Evolutionary conservation across 2,113 vertebrate genomes (phyloP).

Genomic region (Brienomyrus longianalis): DNA sequence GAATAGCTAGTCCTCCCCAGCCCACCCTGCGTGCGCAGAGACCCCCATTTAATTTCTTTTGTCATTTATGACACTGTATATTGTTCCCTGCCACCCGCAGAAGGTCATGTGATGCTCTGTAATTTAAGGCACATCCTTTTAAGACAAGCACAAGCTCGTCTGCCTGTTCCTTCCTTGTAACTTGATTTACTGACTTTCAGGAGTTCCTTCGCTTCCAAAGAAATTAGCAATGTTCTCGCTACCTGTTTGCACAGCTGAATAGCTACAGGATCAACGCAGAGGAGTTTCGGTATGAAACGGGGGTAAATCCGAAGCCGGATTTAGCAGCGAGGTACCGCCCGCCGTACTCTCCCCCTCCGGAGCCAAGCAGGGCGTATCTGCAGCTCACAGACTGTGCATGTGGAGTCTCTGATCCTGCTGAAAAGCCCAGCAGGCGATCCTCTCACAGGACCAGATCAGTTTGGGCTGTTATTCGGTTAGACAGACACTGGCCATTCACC

Average conservation of each 20-base stretch:
- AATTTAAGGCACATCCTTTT: background rate
- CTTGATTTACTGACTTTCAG: background rate
- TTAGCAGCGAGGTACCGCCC: background rate
- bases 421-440: background rate
- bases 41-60: background rate
- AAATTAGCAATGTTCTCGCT: background rate
- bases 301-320: background rate
- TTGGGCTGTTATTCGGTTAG: slow-evolving; percentile 75
- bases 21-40: background rate
- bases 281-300: background rate
- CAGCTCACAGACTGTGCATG: background rate
- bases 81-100: background rate
- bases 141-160: background rate
- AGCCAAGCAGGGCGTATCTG: background rate
- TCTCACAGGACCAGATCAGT: slow-evolving; percentile 25
- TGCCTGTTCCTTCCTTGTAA: background rate
- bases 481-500: slow-evolving; percentile 77
- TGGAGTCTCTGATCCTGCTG: background rate
- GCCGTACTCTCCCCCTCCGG: background rate
- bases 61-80: background rate
- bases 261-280: background rate
- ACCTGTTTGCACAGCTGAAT: background rate
- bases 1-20: background rate
- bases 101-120: background rate
- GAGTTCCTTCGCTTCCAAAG: background rate